Evolutionary conservation across 2,797 vertebrate genomes (phyloP), one percentile per base, ranked within the genome.

Genomic region (Podarcis siculus): DNA sequence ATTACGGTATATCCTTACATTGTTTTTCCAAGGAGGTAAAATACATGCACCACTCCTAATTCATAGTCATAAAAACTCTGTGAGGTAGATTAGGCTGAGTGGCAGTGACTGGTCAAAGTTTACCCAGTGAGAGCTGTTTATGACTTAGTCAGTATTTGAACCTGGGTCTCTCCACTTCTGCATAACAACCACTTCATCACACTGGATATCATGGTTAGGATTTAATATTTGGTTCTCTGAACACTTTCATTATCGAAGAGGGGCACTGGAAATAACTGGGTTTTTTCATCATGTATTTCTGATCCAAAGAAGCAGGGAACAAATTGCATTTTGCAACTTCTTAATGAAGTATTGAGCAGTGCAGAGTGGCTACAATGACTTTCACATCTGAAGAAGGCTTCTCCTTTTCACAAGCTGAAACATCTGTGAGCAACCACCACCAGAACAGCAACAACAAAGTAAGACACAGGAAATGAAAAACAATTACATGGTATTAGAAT

Each of bases 401-500:
- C 90, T 94, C 88, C 71, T 93, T 94, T 94, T 93, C 94, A 82
- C 89, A 90, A 94, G 91, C 85, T 95, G 95, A 94, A 93, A 90
- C 90, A 93, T 93, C 93, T 95, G 84, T 90, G 90, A 91, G 90
- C 92, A 94, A 93, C 89, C 69, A 58, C 42, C n/a, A 96, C 89
- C 23, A 75, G n/a, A 73, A 3, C 32, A 86, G n/a, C 30, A 49
- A 35, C 9, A 94, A 86, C 93, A 93, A 94, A 93, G 90, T 90
- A 86, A 92, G 92, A 91, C 76, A 82, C 94, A 95, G 94, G 94
- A 96, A 95, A 95, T 95, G 93, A 95, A 94, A 95, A 95, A 93
- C 94, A 95, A 95, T 95, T 95, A 95, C 42, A 86, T 94, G 93
- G 95, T 92, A 95, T 95, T 94, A 95, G 92, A 96, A 95, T 95